These are phyloP conservation scores for Sebastes reedi DNA, from an alignment of 2,797 vertebrate genomes.

Conservation along the genomic window DNA sequence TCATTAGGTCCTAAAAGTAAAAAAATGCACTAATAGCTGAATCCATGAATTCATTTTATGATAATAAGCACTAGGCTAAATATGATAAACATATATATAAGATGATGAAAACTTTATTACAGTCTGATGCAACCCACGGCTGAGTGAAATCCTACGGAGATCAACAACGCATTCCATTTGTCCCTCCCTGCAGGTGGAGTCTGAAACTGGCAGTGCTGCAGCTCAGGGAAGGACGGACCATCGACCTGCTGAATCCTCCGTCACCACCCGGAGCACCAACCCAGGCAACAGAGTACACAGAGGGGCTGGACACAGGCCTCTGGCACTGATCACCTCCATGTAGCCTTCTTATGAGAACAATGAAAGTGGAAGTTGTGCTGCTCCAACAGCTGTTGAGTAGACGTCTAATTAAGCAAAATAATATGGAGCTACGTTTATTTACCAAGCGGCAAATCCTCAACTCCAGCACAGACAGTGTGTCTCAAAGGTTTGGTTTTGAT, in stretches of 20 bases:
- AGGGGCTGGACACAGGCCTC: not conserved
- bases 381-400: not conserved
- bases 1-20: too few species aligned
- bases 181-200: conserved; percentile 50
- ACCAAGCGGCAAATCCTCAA: not conserved
- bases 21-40: too few species aligned
- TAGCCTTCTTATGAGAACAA: not conserved
- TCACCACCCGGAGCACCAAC: not conserved
- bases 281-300: not conserved
- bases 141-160: too few species aligned
- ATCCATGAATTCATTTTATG: too few species aligned
- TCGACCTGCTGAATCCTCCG: conserved; percentile 46
- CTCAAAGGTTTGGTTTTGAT: not conserved
- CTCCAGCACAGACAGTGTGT: not conserved
- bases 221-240: conserved; percentile 49
- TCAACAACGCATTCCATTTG: too few species aligned
- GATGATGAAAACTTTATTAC: too few species aligned
- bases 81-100: too few species aligned
- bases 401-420: not conserved
- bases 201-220: conserved; percentile 54
- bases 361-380: not conserved
- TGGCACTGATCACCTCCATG: not conserved
- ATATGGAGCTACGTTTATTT: not conserved
- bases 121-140: too few species aligned
- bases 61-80: too few species aligned